Percentiles rank a stretch among this genome's conserved stretches.
Conservation (phyloP, 1,140 invertebrate genomes). For the Ceratina australensis region DNA sequence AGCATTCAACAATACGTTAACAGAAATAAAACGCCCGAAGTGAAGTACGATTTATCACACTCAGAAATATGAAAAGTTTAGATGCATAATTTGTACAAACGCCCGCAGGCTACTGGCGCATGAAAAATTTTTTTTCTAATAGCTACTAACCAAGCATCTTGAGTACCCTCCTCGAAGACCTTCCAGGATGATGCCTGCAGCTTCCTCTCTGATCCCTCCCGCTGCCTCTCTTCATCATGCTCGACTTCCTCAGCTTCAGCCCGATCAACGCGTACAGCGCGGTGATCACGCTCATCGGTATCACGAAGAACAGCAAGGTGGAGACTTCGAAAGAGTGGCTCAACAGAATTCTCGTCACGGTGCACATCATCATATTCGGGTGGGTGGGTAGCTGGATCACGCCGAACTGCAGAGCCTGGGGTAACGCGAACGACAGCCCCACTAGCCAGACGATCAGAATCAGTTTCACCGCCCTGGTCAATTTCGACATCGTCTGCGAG, state of each 20-base stretch:
- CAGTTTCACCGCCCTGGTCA: constrained; percentile 85
- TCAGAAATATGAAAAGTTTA: too few species aligned
- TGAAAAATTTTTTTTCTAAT: too few species aligned
- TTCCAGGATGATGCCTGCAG: constrained; percentile 68
- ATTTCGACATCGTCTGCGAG: constrained; percentile 91
- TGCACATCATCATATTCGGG: constrained; percentile 80
- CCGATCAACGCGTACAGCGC: constrained; percentile 91
- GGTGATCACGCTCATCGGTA: constrained; percentile 92
- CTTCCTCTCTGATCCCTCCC: constrained; percentile 48
- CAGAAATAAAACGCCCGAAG: too few species aligned
- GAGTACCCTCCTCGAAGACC: constrained; percentile 82
- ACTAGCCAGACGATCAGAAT: constrained; percentile 87
- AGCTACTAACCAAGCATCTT: constrained; percentile 84
- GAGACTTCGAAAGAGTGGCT: constrained; percentile 91
- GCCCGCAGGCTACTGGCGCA: too few species aligned
- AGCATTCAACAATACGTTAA: too few species aligned
- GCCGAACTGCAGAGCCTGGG: constrained; percentile 88
- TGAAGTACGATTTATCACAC: too few species aligned
- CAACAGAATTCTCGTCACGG: constrained; percentile 83
- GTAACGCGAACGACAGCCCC: constrained; percentile 87
- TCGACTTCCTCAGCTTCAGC: constrained; percentile 85
- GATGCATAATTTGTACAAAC: too few species aligned
- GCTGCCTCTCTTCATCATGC: constrained; percentile 78
- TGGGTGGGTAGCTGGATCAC: constrained; percentile 79
- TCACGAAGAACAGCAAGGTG: constrained; percentile 91